phyloP scores from a whole-genome alignment of 2,113 vertebrate species.

The Arenaria interpres region DNA sequence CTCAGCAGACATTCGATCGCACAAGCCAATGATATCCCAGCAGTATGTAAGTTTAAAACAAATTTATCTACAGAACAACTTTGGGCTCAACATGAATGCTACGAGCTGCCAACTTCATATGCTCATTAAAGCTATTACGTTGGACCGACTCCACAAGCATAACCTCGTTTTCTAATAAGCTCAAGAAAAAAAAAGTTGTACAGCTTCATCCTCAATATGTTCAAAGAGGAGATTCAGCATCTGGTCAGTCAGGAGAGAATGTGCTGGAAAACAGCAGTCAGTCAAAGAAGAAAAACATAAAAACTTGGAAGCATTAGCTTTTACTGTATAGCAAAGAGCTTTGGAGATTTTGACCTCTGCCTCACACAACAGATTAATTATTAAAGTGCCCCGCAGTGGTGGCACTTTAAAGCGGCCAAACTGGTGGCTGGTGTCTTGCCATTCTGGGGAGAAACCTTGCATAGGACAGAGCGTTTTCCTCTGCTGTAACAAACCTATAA shows the following conservation, averaged over 20 bases:
- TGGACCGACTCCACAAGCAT: neutral
- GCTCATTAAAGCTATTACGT: neutral
- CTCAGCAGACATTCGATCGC: neutral
- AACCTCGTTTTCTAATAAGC: neutral
- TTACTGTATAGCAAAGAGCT: neutral
- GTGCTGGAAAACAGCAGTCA: neutral
- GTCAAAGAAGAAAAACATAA: neutral
- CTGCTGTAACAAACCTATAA: neutral
- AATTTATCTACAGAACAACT: neutral
- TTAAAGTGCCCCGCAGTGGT: neutral
- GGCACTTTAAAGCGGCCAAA: neutral
- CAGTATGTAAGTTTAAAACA: neutral
- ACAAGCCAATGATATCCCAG: neutral
- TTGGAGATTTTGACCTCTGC: neutral
- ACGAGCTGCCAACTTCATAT: neutral
- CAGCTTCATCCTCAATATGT: neutral
- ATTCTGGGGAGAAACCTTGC: neutral
- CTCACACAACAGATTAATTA: neutral
- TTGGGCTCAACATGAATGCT: neutral
- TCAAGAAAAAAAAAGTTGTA: neutral
- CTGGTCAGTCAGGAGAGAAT: neutral
- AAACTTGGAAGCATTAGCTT: neutral
- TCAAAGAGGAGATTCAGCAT: neutral
- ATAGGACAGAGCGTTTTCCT: neutral
- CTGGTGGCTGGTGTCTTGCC: neutral